phyloP scores from a whole-genome alignment of 2,113 vertebrate species.

The Opisthocomus hoazin region DNA sequence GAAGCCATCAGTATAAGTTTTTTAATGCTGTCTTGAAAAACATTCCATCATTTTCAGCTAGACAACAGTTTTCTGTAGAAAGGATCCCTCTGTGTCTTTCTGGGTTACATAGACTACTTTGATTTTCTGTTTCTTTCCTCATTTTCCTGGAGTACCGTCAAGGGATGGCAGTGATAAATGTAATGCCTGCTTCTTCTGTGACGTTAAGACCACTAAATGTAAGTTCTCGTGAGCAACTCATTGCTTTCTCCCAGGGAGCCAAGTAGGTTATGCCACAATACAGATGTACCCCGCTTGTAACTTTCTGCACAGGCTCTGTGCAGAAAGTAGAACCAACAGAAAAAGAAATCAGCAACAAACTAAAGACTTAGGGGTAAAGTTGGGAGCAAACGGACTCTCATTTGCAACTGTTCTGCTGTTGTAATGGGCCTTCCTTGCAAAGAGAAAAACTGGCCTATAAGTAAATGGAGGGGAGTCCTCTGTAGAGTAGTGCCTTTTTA shows the following conservation, averaged over 20 bases:
- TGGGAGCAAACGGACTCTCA: neutral
- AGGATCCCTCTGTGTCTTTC: neutral
- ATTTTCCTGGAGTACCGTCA: neutral
- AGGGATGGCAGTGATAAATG: neutral
- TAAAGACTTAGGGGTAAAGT: neutral
- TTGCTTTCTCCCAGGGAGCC: neutral
- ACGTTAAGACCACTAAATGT: neutral
- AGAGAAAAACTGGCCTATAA: neutral
- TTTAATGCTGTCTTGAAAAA: neutral
- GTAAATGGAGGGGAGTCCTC: neutral
- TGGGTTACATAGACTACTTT: neutral
- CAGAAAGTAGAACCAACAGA: neutral
- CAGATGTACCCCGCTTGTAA: neutral
- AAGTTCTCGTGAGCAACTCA: neutral
- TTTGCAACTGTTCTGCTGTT: neutral
- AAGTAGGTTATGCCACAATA: neutral
- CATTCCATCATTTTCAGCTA: neutral
- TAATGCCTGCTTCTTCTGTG: neutral
- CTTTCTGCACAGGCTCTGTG: neutral
- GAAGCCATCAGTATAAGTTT: neutral
- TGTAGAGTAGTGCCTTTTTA: neutral
- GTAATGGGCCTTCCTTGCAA: neutral
- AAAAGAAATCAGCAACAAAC: neutral
- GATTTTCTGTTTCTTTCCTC: neutral
- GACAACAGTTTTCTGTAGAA: neutral